A percentile compares a stretch with the other conserved stretches of the same genome.
phyloP scores from a whole-genome alignment of 2,888 invertebrate genomes.

The Lepidonotus clava region DNA sequence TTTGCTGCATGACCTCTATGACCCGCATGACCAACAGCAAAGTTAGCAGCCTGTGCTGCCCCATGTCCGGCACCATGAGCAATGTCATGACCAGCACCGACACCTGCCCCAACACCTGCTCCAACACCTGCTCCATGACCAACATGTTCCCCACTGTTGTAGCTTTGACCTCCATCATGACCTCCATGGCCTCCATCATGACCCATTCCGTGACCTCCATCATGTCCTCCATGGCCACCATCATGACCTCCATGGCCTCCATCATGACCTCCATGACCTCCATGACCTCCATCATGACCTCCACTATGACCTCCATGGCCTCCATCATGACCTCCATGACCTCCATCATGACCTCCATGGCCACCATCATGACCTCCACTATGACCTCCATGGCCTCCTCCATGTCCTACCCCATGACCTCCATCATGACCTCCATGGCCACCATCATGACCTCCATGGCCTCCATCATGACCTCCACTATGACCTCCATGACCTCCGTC shows the following conservation, averaged over 20 bases:
- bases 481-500: background rate
- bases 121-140: background rate
- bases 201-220: too few species aligned
- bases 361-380: background rate
- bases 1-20: background rate
- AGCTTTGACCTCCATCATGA: too few species aligned
- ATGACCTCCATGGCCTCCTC: background rate
- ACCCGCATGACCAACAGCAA: background rate
- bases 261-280: background rate
- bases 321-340: background rate
- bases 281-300: background rate
- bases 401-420: too few species aligned
- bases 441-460: background rate
- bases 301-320: too few species aligned
- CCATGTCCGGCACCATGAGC: background rate
- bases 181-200: background rate
- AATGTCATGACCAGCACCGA: background rate
- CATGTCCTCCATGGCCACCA: background rate
- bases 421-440: too few species aligned
- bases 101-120: background rate
- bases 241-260: background rate
- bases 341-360: background rate
- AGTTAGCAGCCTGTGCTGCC: background rate
- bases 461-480: background rate
- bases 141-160: background rate